Evolutionary conservation across 2,113 vertebrate species (phyloP).

Genomic region (Mirounga angustirostris): DNA sequence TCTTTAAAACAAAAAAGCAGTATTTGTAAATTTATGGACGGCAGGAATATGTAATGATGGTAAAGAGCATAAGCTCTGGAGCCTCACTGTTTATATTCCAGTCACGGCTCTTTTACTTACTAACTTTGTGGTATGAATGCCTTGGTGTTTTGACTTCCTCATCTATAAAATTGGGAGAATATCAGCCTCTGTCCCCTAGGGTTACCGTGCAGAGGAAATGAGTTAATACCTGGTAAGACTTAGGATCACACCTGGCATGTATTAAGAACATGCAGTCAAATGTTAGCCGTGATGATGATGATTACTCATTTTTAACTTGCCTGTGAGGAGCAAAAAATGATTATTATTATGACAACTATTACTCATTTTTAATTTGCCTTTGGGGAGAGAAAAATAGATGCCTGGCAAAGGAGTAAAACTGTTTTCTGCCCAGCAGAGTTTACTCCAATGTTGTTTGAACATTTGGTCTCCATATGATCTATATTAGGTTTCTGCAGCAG

Average conservation of each 20-base stretch:
- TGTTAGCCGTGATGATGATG: background rate
- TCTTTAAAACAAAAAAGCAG: background rate
- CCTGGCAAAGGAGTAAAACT: background rate
- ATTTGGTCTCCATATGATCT: slow-evolving; percentile 56
- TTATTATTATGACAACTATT: slow-evolving; percentile 41
- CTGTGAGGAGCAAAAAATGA: slow-evolving; percentile 43
- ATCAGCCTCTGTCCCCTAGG: background rate
- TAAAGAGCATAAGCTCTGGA: background rate
- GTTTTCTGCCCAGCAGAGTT: slow-evolving; percentile 58
- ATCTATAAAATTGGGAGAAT: background rate
- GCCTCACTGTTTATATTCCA: background rate
- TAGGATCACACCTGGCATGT: slow-evolving; percentile 35
- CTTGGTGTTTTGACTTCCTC: background rate
- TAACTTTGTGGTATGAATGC: background rate
- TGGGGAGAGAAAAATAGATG: slow-evolving; percentile 62
- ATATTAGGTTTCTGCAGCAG: slow-evolving; percentile 27
- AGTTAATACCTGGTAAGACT: background rate
- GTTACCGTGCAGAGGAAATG: background rate
- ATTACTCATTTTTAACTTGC: slow-evolving; percentile 62
- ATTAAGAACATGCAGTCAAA: background rate
- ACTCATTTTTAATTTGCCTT: slow-evolving; percentile 63
- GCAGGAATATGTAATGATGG: background rate
- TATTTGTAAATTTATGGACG: background rate
- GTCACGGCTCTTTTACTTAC: background rate
- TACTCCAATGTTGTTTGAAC: slow-evolving; percentile 41